Evolutionary conservation across 2,113 vertebrate species (phyloP).

Genomic region (Mobula birostris): DNA sequence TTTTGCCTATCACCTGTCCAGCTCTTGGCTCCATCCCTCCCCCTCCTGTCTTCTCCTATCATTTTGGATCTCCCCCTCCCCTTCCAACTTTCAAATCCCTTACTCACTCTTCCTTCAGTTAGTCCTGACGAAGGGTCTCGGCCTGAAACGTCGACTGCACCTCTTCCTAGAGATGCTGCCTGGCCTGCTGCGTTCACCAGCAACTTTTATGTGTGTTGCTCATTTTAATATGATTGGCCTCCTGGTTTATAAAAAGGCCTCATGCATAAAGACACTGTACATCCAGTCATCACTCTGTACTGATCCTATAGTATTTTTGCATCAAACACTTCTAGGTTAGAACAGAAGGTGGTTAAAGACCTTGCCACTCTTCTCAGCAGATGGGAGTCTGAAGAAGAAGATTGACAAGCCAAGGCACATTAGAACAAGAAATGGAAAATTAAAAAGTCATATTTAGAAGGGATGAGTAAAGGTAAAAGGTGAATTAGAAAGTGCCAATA

Average conservation of each 20-base stretch:
- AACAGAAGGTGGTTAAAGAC: not conserved
- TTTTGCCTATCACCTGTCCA: no score
- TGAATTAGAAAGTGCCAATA: not conserved
- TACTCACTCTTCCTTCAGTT: no score
- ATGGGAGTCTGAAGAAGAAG: not conserved
- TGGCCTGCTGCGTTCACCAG: no score
- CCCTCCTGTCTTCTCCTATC: no score
- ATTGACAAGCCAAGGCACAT: not conserved
- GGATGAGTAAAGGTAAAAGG: not conserved
- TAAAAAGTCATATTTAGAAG: not conserved
- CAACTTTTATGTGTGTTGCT: no score
- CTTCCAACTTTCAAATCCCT: no score
- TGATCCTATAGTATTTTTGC: not conserved
- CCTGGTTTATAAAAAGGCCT: not conserved
- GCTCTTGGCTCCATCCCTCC: no score
- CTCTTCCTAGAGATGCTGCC: no score
- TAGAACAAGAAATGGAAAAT: not conserved
- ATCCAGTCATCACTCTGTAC: not conserved
- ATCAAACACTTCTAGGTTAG: not conserved
- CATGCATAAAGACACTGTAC: not conserved
- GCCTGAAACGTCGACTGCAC: no score
- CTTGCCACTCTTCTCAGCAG: not conserved
- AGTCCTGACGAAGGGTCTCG: no score
- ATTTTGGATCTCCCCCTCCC: no score
- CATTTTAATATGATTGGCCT: not conserved